phyloP scores from a whole-genome alignment of 2,888 invertebrate genomes.

The Rhogogaster chlorosoma region DNA sequence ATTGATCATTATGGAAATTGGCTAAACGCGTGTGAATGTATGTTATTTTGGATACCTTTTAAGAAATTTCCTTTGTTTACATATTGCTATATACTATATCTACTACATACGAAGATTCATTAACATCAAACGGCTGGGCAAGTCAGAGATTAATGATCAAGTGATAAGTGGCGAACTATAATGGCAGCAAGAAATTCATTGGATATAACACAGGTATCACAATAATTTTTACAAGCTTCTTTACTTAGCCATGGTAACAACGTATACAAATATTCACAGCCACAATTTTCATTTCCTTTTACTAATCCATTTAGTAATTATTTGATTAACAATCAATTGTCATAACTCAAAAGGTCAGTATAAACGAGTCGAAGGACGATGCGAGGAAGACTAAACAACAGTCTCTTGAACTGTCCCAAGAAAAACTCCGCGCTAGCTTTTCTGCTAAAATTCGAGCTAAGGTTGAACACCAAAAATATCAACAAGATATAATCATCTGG shows the following conservation, averaged over 20 bases:
- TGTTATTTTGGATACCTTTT: too few relatives aligned
- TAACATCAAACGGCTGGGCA: background rate
- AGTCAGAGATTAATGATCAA: background rate
- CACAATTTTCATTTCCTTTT: background rate
- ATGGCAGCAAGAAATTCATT: background rate
- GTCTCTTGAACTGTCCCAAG: constrained; percentile 90
- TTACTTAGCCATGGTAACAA: background rate
- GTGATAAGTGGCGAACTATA: background rate
- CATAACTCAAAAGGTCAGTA: constrained; percentile 80
- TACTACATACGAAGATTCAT: too few relatives aligned
- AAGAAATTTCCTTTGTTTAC: too few relatives aligned
- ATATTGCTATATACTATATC: too few relatives aligned
- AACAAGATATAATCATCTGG: constrained; percentile 79
- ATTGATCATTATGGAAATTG: background rate
- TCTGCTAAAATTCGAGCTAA: constrained; percentile 94
- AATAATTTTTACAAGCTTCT: background rate
- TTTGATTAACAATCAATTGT: background rate
- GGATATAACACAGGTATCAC: background rate
- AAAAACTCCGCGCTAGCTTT: constrained; percentile 92
- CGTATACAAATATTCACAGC: background rate
- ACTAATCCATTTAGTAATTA: background rate
- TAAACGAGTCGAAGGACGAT: constrained; percentile 96
- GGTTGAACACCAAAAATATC: constrained; percentile 94
- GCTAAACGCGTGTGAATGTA: too few relatives aligned
- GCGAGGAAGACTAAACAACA: constrained; percentile 95